Conservation (phyloP, 2,113 vertebrate genomes). For the Mesocricetus auratus region DNA sequence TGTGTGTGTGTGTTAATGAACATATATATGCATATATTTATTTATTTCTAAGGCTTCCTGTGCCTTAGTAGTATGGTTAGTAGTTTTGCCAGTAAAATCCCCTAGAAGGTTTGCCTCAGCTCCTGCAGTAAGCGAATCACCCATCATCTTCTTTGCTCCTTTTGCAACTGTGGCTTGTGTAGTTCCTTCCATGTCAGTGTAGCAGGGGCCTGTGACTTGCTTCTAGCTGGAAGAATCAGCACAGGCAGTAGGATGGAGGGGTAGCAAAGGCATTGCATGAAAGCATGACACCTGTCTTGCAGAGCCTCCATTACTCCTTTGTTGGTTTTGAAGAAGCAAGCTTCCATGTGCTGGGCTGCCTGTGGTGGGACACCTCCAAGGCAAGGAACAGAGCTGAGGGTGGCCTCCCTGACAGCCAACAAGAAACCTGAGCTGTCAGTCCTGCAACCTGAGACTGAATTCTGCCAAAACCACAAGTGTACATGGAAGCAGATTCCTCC, state of each 20-base stretch:
- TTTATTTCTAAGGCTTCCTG: neutral
- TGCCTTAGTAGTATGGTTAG: neutral
- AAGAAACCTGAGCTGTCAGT: neutral
- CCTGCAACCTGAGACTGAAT: neutral
- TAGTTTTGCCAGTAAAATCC: neutral
- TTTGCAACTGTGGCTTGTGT: neutral
- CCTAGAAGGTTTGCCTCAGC: neutral
- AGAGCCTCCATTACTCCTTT: neutral
- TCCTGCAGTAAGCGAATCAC: neutral
- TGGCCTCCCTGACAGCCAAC: neutral
- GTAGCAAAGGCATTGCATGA: neutral
- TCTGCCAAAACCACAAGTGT: neutral
- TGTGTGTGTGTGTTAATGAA: neutral
- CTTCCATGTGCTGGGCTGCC: neutral
- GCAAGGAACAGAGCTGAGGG: neutral
- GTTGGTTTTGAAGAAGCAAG: constrained; percentile 8
- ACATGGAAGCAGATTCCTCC: neutral
- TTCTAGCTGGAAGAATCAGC: neutral
- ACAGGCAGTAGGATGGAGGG: neutral
- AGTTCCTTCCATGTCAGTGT: neutral
- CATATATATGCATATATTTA: too few relatives aligned
- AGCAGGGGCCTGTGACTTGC: neutral
- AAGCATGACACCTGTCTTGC: neutral
- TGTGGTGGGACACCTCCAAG: neutral
- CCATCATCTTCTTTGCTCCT: neutral